These are phyloP conservation scores for Smithornis capensis DNA, from an alignment of 2,113 vertebrate species.

Conservation along the genomic window DNA sequence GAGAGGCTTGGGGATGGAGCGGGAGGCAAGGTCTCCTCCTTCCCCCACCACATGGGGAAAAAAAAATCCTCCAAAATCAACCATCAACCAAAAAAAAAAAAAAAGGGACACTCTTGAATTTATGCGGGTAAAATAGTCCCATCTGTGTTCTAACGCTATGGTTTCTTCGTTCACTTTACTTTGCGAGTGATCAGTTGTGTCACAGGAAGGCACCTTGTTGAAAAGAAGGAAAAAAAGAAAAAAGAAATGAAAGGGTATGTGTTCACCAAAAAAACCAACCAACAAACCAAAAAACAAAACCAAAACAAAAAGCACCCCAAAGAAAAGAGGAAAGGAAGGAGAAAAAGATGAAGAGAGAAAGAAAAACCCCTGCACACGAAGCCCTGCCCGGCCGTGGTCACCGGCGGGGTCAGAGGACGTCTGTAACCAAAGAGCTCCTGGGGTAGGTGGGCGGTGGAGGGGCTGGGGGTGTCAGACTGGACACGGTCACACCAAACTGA, in stretches of 20 bases:
- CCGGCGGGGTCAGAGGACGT: background rate
- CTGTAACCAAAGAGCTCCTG: slow-evolving; percentile 24
- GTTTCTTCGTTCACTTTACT: slow-evolving; percentile 84
- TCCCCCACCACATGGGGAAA: background rate
- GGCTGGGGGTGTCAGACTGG: background rate
- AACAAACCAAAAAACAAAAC: background rate
- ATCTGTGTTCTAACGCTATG: slow-evolving; percentile 76
- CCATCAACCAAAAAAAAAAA: background rate
- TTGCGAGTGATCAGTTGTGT: slow-evolving; percentile 81
- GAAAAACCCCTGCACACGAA: background rate
- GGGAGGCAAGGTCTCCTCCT: background rate
- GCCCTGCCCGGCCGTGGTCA: background rate
- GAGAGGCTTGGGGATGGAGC: background rate
- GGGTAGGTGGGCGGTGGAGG: slow-evolving; percentile 10
- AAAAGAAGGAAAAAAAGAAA: slow-evolving; percentile 65
- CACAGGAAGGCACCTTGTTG: slow-evolving; percentile 88
- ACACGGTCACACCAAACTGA: background rate
- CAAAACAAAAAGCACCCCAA: background rate
- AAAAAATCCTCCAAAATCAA: slow-evolving; percentile 20
- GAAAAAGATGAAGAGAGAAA: background rate
- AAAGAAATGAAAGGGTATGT: background rate
- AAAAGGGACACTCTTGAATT: slow-evolving; percentile 48
- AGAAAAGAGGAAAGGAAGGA: slow-evolving; percentile 54
- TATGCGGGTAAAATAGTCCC: slow-evolving; percentile 89
- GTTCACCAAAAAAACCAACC: background rate